A percentile compares a stretch with the other conserved stretches of the same genome.
phyloP scores from a whole-genome alignment of 2,797 vertebrate species.

The Petrocephalus schoutedeni region DNA sequence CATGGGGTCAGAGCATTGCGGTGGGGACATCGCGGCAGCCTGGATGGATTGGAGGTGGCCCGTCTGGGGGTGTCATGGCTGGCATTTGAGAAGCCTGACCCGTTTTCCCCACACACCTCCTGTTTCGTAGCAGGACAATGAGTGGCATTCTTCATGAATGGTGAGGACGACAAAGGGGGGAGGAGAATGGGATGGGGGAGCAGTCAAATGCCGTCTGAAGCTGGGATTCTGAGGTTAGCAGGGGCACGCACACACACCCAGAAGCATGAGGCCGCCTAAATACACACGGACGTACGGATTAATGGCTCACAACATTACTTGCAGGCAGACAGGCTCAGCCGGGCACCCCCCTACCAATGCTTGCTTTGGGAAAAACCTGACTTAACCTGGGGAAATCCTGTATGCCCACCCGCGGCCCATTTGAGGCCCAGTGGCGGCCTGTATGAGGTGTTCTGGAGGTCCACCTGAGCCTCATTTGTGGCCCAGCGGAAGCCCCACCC shows the following conservation, averaged over 20 bases:
- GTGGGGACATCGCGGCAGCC: neutral
- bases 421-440: neutral
- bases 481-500: neutral
- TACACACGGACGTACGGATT: neutral
- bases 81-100: neutral
- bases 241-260: neutral
- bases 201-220: neutral
- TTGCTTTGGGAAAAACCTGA: neutral
- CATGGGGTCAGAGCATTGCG: neutral
- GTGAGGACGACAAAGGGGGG: neutral
- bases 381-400: neutral
- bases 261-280: too few relatives aligned
- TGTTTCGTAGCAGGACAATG: neutral
- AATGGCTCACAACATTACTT: neutral
- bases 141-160: neutral
- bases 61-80: neutral
- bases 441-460: neutral
- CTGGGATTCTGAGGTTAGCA: neutral
- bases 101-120: neutral
- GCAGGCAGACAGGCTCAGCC: neutral
- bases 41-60: neutral
- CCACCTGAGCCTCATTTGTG: neutral
- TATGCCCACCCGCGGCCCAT: neutral
- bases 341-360: neutral
- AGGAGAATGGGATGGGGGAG: neutral